Conservation (phyloP, 2,113 vertebrate species). For the Tyrannus savana region DNA sequence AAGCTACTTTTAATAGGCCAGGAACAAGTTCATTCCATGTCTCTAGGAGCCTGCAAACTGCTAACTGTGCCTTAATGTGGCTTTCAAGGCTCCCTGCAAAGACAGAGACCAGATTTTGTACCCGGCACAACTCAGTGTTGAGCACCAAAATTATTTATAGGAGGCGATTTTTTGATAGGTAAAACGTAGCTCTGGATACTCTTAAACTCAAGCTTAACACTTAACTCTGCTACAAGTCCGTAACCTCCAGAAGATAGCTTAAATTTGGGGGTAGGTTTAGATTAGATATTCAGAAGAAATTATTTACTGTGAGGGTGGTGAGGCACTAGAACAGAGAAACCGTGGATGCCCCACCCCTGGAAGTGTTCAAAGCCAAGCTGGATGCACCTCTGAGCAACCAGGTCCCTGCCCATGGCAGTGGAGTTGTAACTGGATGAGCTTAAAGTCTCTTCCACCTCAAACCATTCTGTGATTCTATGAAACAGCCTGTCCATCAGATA, state of each 20-base stretch:
- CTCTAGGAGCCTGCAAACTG: neutral
- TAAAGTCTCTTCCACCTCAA: neutral
- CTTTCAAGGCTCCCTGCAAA: neutral
- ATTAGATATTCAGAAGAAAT: neutral
- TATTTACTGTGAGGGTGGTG: no score
- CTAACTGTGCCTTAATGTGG: neutral
- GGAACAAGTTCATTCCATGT: neutral
- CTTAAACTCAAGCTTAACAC: neutral
- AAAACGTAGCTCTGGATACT: neutral
- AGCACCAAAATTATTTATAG: neutral
- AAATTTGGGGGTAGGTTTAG: neutral
- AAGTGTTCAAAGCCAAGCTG: neutral
- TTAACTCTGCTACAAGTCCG: neutral
- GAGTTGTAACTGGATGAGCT: neutral
- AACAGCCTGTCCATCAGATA: neutral
- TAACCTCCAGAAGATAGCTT: neutral
- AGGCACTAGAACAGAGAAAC: neutral
- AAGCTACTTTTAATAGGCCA: neutral
- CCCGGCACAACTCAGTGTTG: neutral
- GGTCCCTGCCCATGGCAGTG: rapidly evolving
- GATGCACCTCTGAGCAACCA: neutral
- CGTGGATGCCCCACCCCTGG: neutral
- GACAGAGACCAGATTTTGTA: neutral
- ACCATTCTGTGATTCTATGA: neutral
- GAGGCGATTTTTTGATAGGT: neutral